Base-by-base conservation (phyloP, 2,113 vertebrate species). In the Callospermophilus lateralis region DNA sequence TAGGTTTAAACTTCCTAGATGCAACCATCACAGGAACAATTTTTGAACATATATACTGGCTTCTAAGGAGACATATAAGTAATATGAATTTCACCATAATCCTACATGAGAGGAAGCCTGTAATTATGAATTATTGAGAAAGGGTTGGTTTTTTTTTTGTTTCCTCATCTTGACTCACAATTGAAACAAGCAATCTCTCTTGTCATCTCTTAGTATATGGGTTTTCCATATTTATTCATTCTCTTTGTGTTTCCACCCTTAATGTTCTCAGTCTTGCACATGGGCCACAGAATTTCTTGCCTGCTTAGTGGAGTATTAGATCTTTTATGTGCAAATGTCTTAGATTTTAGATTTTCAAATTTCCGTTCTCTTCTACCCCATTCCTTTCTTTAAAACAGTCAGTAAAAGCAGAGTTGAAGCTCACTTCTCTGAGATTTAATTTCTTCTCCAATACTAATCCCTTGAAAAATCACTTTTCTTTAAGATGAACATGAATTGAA, bases 221-320 rank as follows among this genome's bases (percentile, higher is more conserved):
- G 11, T 81, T 90, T 95, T 86, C 6, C 34, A n/a, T 81, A 55
- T 81, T 90, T 85, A 90, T 68, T 84, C 8, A 90, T 85, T 58
- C 4, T 39, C 28, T 90, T 93, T 86, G 48, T 85, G 28, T 34
- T 95, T 86, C 37, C 3, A 61, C 9, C 28, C 73, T 77, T 48
- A 67, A n/a, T 30, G n/a, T 63, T 32, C 78, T 78, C 10, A 84
- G 28, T 3, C n/a, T 65, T 91, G n/a, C 22, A 48, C 6, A n/a
- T 30, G 8, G 5, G 37, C 12, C 68, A 72, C 16, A 65, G 24
- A 19, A 16, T 67, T 24, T 91, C n/a, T 7, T 30, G 28, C 11
- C 30, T 74, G 1, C 22, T 90, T 48, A 70, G 39, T 6, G 76
- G 42, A 90, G 8, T 68, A 30, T 61, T 58, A 48, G 3, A 32